These are phyloP conservation scores for Nephrotoma flavescens DNA, from an alignment of 2,888 invertebrate species.

Conservation along the genomic window DNA sequence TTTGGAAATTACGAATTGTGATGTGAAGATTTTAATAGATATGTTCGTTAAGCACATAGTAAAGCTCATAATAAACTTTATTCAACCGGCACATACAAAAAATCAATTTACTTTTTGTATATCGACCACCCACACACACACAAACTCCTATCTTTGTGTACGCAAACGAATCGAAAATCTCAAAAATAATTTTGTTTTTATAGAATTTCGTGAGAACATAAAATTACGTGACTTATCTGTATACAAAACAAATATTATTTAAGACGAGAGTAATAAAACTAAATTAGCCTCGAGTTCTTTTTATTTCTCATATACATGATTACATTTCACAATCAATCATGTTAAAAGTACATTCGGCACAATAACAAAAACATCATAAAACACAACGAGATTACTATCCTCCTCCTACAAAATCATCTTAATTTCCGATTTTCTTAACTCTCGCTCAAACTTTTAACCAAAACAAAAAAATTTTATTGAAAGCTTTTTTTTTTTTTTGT, in stretches of 20 bases:
- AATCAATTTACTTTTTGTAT: background rate
- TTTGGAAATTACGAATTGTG: too few relatives aligned
- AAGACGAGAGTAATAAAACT: background rate
- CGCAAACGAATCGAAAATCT: background rate
- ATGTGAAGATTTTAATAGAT: too few relatives aligned
- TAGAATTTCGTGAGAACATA: background rate
- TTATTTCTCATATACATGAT: background rate
- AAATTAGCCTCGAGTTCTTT: background rate
- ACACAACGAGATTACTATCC: background rate
- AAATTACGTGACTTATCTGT: constrained; percentile 1
- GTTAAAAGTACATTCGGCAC: background rate
- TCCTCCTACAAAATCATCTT: background rate
- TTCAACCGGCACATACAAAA: background rate
- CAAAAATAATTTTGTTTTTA: background rate
- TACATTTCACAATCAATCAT: constrained; percentile 4
- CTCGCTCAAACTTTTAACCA: background rate
- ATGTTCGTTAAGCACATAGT: background rate
- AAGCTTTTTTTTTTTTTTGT: background rate
- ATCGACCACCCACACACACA: background rate
- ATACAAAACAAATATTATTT: background rate
- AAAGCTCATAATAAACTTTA: background rate
- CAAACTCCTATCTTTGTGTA: background rate
- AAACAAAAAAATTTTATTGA: background rate
- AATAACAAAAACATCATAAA: background rate
- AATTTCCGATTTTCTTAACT: background rate